A percentile compares a stretch with the other conserved stretches of the same genome.
These are phyloP conservation scores for Labeo calbasu DNA, from an alignment of 2,797 vertebrate genomes.

Conservation along the genomic window DNA sequence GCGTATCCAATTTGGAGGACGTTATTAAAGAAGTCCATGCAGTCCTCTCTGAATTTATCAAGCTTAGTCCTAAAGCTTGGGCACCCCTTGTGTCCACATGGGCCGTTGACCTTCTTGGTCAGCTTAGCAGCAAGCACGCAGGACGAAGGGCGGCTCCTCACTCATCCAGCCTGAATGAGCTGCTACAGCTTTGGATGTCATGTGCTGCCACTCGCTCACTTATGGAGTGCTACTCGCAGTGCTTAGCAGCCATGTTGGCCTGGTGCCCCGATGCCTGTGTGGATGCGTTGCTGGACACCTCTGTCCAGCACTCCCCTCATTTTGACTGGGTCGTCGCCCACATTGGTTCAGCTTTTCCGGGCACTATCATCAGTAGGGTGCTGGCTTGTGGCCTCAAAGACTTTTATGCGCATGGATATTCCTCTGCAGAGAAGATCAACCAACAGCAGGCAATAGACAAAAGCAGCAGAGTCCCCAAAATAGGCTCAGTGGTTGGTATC, in stretches of 20 bases:
- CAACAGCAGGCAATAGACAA: conserved; percentile 69
- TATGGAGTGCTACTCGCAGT: conserved; percentile 95
- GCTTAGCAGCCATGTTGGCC: conserved; percentile 88
- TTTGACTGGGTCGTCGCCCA: conserved; percentile 99
- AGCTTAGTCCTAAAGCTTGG: conserved; percentile 89
- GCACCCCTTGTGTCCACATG: conserved; percentile 89
- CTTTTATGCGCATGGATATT: conserved; percentile 85
- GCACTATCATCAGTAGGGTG: conserved; percentile 93
- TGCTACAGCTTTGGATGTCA: conserved; percentile 94
- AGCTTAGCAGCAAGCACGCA: conserved; percentile 92
- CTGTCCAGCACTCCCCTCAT: conserved; percentile 92
- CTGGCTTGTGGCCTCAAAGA: conserved; percentile 94
- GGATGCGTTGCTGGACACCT: conserved; percentile 91
- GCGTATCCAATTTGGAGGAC: conserved; percentile 76
- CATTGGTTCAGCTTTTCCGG: conserved; percentile 94
- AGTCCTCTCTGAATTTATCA: conserved; percentile 86
- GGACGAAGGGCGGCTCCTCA: conserved; percentile 86
- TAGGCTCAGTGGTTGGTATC: conserved; percentile 94
- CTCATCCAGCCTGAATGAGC: conserved; percentile 88
- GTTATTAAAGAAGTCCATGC: conserved; percentile 84
- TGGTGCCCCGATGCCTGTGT: conserved; percentile 94
- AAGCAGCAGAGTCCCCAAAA: conserved; percentile 86
- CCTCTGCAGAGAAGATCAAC: conserved; percentile 55
- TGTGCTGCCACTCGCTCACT: conserved; percentile 88
- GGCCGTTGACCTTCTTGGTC: conserved; percentile 94